Percentiles rank a stretch among this genome's conserved stretches.
Conservation (phyloP, 2,113 vertebrate species). For the Cyanoderma ruficeps region DNA sequence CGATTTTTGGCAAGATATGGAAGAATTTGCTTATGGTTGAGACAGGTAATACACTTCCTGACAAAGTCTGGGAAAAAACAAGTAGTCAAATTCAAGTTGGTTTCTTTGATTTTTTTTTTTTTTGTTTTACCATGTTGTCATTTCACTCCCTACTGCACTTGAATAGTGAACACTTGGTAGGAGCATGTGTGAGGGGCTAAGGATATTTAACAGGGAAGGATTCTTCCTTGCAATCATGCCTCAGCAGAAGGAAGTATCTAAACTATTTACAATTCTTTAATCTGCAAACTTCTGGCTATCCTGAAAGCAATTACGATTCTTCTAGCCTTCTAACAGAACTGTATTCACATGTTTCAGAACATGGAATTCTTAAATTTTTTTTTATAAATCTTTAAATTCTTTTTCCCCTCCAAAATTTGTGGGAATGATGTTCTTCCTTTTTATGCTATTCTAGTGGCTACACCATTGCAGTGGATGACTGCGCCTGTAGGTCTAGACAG, state of each 20-base stretch:
- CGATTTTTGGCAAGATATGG: neutral
- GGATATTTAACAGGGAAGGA: neutral
- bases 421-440: neutral
- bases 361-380: neutral
- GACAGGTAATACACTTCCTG: neutral
- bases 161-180: neutral
- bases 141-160: neutral
- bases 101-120: neutral
- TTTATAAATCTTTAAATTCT: neutral
- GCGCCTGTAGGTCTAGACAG: neutral
- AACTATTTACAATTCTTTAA: neutral
- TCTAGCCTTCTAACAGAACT: neutral
- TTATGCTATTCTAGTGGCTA: neutral
- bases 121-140: neutral
- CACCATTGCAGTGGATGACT: neutral
- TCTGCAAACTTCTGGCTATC: neutral
- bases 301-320: neutral
- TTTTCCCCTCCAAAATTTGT: neutral
- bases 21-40: neutral
- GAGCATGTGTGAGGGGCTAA: neutral
- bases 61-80: neutral
- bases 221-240: neutral
- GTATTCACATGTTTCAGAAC: neutral
- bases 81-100: neutral
- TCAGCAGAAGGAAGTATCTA: neutral